Evolutionary conservation across 2,797 vertebrate species (phyloP).

Genomic region (Pseudochaenichthys georgianus): DNA sequence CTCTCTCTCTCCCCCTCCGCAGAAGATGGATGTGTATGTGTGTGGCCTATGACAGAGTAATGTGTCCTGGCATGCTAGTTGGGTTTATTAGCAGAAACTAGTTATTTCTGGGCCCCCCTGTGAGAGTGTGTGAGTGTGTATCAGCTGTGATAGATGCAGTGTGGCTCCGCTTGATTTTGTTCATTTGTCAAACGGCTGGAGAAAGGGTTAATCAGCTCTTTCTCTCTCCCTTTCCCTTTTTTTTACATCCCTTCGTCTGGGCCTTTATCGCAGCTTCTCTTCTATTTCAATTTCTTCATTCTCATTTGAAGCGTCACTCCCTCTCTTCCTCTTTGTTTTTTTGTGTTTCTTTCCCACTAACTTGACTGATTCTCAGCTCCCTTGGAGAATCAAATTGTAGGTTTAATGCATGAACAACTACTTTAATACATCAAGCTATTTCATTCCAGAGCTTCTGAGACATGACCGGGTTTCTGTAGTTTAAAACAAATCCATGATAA

Average conservation of each 20-base stretch:
- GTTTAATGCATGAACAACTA: not conserved
- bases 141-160: constrained; percentile 77
- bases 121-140: constrained; percentile 48
- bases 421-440: not conserved
- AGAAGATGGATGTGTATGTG: constrained; percentile 80
- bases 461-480: not conserved
- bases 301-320: not conserved
- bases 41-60: constrained; percentile 83
- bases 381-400: not conserved
- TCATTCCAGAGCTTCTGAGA: not conserved
- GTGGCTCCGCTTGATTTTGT: constrained; percentile 72
- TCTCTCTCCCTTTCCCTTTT: constrained; percentile 53
- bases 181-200: constrained; percentile 83
- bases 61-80: constrained; percentile 82
- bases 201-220: constrained; percentile 86
- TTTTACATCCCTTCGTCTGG: constrained; percentile 38
- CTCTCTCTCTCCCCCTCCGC: constrained; percentile 58
- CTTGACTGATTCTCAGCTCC: not conserved
- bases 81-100: constrained; percentile 82
- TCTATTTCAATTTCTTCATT: constrained; percentile 22
- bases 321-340: not conserved
- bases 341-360: not conserved
- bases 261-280: not conserved
- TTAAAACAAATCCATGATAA: not conserved
- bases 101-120: constrained; percentile 70